A percentile compares a stretch with the other conserved stretches of the same genome.
phyloP scores from a whole-genome alignment of 2,113 vertebrate genomes.

The Vimba vimba region DNA sequence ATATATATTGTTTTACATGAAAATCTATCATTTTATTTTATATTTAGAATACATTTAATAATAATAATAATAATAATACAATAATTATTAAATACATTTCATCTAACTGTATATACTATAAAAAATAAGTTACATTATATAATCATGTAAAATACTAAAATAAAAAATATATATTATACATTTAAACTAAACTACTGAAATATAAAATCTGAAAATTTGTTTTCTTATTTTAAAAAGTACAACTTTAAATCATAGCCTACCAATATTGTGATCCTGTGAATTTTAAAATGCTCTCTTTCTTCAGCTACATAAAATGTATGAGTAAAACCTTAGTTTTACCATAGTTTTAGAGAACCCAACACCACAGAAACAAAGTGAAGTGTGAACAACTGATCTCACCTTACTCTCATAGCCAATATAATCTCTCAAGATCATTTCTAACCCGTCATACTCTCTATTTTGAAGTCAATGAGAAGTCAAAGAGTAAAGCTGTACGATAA shows the following conservation, averaged over 20 bases:
- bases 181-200: not conserved
- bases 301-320: not conserved
- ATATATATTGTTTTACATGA: too few relatives aligned
- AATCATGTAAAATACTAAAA: not conserved
- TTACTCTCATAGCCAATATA: not conserved
- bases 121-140: too few relatives aligned
- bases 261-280: not conserved
- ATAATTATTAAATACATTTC: too few relatives aligned
- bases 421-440: not conserved
- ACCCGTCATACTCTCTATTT: not conserved
- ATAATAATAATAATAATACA: too few relatives aligned
- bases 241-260: not conserved
- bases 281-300: not conserved
- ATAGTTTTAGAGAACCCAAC: too few relatives aligned
- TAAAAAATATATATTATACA: not conserved
- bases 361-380: not conserved
- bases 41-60: too few relatives aligned
- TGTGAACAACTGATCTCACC: not conserved
- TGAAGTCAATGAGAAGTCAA: not conserved
- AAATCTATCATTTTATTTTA: too few relatives aligned
- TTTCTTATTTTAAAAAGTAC: not conserved
- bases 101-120: too few relatives aligned
- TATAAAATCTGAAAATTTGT: not conserved
- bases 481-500: constrained; percentile 10
- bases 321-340: not conserved